phyloP scores from a whole-genome alignment of 2,888 invertebrate species.

The Drosophila mayaguana region DNA sequence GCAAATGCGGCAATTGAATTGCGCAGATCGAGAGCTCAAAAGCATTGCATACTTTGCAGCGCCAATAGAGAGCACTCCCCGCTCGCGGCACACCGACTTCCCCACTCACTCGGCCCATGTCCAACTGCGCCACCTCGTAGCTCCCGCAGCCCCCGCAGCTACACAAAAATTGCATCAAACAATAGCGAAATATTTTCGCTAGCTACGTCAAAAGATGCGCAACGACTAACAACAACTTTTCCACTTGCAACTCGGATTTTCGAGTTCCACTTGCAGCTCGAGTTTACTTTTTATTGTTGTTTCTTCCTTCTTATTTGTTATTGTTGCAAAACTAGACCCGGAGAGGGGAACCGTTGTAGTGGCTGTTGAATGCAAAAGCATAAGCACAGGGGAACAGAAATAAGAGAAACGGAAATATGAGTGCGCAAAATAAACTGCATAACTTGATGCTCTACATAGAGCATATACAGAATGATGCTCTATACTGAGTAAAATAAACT shows the following conservation, averaged over 20 bases:
- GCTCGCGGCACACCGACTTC: background rate
- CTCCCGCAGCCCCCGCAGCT: background rate
- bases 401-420: constrained; percentile 5
- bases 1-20: constrained; percentile 72
- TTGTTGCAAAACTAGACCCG: background rate
- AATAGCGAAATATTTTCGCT: constrained; percentile 53
- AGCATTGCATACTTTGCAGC: constrained; percentile 68
- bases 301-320: constrained; percentile 22
- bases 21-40: constrained; percentile 63
- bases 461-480: too few relatives aligned
- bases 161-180: constrained; percentile 43
- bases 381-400: constrained; percentile 23
- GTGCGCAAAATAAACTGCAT: constrained; percentile 49
- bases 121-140: background rate
- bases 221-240: constrained; percentile 48
- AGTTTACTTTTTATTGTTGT: constrained; percentile 53
- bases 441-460: too few relatives aligned
- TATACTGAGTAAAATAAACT: too few relatives aligned
- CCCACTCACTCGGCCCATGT: background rate
- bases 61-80: constrained; percentile 35
- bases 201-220: constrained; percentile 47
- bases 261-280: constrained; percentile 56
- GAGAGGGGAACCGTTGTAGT: constrained; percentile 7
- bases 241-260: constrained; percentile 59
- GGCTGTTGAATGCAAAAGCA: constrained; percentile 51